Conservation (phyloP, 1,140 invertebrate species). For the Matsumurasca onukii region DNA sequence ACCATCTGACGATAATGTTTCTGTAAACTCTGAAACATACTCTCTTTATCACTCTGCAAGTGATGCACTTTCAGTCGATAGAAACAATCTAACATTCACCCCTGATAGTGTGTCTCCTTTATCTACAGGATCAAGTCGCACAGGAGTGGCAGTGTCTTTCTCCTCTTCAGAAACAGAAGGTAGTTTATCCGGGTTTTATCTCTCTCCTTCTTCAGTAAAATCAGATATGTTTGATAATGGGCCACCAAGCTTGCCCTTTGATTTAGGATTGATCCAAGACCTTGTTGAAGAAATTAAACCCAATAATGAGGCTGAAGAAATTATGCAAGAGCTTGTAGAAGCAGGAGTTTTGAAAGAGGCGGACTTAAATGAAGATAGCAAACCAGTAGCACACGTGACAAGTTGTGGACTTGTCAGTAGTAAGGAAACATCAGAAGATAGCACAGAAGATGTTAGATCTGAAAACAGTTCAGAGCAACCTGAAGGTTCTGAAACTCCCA, state of each 20-base stretch:
- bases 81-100: constrained; percentile 33
- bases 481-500: not conserved
- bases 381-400: not conserved
- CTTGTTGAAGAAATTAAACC: constrained; percentile 39
- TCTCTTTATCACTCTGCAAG: constrained; percentile 3
- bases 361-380: constrained; percentile 12
- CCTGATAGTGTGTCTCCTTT: constrained; percentile 42
- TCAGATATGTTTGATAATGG: constrained; percentile 40
- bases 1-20: constrained; percentile 38
- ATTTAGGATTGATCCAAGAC: constrained; percentile 34
- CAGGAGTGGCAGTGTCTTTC: constrained; percentile 35
- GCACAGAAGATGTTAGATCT: not conserved
- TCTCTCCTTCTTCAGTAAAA: constrained; percentile 40
- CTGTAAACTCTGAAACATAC: constrained; percentile 45
- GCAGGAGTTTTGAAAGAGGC: constrained; percentile 31
- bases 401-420: not conserved
- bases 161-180: constrained; percentile 43
- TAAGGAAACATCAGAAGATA: not conserved
- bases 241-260: constrained; percentile 39
- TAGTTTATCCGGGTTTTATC: constrained; percentile 46
- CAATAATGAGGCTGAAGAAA: constrained; percentile 41
- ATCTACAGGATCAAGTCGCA: constrained; percentile 34
- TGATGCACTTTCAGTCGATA: constrained; percentile 12
- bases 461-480: not conserved
- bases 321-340: constrained; percentile 36